A percentile compares a stretch with the other conserved stretches of the same genome.
Conservation (phyloP, 2,113 vertebrate species). For the Anarhynchus alexandrinus region DNA sequence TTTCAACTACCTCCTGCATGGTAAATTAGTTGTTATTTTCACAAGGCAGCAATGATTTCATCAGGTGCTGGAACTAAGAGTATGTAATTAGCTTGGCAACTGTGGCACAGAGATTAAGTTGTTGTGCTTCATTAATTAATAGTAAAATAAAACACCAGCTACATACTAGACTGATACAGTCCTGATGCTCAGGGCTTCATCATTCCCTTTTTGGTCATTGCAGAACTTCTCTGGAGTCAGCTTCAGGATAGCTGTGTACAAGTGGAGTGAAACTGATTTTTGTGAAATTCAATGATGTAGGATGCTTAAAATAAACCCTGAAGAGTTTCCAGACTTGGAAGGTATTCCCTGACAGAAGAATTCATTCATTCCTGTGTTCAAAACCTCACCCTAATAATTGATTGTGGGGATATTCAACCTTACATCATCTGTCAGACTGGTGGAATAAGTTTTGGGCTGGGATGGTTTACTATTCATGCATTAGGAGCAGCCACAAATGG, state of each 20-base stretch:
- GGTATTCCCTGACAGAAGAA: not conserved
- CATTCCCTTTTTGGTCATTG: not conserved
- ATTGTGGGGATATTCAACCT: not conserved
- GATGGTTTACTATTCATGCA: not conserved
- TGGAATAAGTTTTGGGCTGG: not conserved
- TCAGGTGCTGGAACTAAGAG: not conserved
- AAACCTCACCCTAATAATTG: not conserved
- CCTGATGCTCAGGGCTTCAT: not conserved
- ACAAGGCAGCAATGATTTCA: not conserved
- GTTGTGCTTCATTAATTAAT: not conserved
- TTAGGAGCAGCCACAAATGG: not conserved
- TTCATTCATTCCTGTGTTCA: not conserved
- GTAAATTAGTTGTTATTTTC: not conserved
- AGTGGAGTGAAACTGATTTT: not conserved
- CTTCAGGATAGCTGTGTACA: not conserved
- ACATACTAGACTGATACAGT: not conserved
- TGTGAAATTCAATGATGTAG: not conserved
- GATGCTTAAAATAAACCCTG: not conserved
- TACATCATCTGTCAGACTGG: not conserved
- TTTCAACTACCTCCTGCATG: not conserved
- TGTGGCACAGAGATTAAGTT: not conserved
- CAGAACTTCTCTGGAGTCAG: not conserved
- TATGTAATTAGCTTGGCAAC: not conserved
- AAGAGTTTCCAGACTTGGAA: not conserved
- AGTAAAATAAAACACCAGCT: not conserved